These are phyloP conservation scores for Montipora capricornis DNA, from an alignment of 64 coral and sea anemone genomes.

Conservation along the genomic window DNA sequence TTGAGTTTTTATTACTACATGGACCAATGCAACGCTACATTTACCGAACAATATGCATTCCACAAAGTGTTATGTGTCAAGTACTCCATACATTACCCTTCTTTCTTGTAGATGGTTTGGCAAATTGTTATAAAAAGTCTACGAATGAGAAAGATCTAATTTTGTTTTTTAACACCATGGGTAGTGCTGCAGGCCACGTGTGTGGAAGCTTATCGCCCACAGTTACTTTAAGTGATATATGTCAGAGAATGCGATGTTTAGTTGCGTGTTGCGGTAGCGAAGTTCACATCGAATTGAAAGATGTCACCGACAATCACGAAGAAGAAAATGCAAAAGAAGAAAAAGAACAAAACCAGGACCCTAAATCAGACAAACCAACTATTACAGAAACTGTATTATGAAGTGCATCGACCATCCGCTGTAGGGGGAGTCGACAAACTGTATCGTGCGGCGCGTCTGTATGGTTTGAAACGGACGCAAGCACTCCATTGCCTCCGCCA, in stretches of 20 bases:
- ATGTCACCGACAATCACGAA: background rate
- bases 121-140: background rate
- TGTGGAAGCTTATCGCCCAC: background rate
- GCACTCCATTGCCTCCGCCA: no score
- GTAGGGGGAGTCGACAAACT: no score
- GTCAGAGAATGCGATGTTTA: background rate
- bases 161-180: no score
- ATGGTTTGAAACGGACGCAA: no score
- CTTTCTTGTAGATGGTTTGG: background rate
- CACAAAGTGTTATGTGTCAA: no score
- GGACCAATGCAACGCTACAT: no score
- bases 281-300: constrained; percentile 21
- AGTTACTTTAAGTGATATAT: background rate
- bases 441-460: no score
- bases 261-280: constrained; percentile 7
- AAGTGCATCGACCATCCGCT: no score
- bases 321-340: background rate
- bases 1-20: no score
- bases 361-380: background rate
- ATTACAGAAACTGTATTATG: background rate
- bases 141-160: background rate
- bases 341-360: background rate
- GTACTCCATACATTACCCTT: no score
- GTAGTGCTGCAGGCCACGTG: no score
- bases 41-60: no score